phyloP scores from a whole-genome alignment of 2,888 invertebrate species.

The Clostera curtula region DNA sequence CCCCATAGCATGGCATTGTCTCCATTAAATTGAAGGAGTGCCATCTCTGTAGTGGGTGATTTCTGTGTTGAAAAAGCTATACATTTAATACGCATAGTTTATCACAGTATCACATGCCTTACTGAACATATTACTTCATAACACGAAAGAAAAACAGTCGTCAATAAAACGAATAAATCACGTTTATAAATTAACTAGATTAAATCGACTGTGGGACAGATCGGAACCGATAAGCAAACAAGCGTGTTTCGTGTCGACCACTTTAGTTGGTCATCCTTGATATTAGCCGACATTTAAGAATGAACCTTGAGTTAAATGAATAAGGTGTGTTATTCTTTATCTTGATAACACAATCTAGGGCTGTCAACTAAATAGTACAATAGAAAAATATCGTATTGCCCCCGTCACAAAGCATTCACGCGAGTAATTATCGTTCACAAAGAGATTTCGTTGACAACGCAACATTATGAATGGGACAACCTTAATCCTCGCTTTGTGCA shows the following conservation, averaged over 20 bases:
- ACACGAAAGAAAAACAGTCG: constrained; percentile 13
- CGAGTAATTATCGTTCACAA: constrained; percentile 55
- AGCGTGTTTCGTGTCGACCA: constrained; percentile 24
- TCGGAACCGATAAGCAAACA: constrained; percentile 31
- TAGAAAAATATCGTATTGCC: constrained; percentile 17
- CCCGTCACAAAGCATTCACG: constrained; percentile 40
- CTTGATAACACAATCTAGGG: constrained; percentile 5
- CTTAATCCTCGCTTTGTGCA: constrained; percentile 35
- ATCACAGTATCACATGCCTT: constrained; percentile 5
- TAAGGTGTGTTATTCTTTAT: constrained; percentile 5
- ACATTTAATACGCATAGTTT: too few relatives aligned
- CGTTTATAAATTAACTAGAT: constrained; percentile 33
- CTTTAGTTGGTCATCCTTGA: constrained; percentile 8
- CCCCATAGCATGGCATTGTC: too few relatives aligned
- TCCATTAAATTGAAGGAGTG: too few relatives aligned
- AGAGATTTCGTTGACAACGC: constrained; percentile 45
- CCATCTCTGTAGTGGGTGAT: too few relatives aligned
- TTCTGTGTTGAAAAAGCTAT: too few relatives aligned
- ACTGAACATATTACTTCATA: constrained; percentile 7
- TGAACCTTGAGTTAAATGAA: background rate
- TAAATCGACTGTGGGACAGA: constrained; percentile 29
- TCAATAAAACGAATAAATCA: constrained; percentile 31
- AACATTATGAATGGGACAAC: constrained; percentile 33
- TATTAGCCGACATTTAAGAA: constrained; percentile 1
- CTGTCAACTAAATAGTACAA: constrained; percentile 15